phyloP scores from a whole-genome alignment of 2,113 vertebrate genomes.

The Plectropomus leopardus region DNA sequence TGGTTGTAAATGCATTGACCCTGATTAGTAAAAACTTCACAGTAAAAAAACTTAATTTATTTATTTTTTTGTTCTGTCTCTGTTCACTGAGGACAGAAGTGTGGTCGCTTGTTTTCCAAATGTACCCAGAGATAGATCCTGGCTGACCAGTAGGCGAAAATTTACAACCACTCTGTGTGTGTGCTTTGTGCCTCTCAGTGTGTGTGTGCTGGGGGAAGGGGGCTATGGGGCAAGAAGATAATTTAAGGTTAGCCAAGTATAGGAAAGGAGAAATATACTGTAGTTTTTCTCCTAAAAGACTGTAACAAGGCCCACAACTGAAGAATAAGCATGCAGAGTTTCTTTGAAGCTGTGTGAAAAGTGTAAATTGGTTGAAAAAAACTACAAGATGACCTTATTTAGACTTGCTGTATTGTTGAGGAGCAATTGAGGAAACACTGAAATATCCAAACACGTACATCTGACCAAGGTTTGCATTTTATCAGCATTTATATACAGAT shows the following conservation, averaged over 20 bases:
- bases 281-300: background rate
- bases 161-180: background rate
- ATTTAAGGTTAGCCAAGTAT: slow-evolving; percentile 48
- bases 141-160: slow-evolving; percentile 28
- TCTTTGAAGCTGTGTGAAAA: background rate
- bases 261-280: slow-evolving; percentile 24
- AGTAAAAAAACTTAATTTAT: too few species aligned
- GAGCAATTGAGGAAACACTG: background rate
- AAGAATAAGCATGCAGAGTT: background rate
- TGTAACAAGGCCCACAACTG: background rate
- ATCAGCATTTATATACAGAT: background rate
- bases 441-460: background rate
- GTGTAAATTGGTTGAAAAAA: background rate
- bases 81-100: background rate
- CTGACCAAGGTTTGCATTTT: background rate
- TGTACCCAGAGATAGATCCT: slow-evolving; percentile 43
- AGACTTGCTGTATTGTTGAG: background rate
- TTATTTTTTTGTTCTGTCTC: too few species aligned
- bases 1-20: background rate
- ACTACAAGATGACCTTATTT: background rate
- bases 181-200: background rate
- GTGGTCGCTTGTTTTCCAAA: slow-evolving; percentile 41
- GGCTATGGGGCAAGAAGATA: slow-evolving; percentile 5
- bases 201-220: background rate
- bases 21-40: background rate